Conservation (phyloP, 2,797 vertebrate genomes). For the Schizopygopsis malacanthus region DNA sequence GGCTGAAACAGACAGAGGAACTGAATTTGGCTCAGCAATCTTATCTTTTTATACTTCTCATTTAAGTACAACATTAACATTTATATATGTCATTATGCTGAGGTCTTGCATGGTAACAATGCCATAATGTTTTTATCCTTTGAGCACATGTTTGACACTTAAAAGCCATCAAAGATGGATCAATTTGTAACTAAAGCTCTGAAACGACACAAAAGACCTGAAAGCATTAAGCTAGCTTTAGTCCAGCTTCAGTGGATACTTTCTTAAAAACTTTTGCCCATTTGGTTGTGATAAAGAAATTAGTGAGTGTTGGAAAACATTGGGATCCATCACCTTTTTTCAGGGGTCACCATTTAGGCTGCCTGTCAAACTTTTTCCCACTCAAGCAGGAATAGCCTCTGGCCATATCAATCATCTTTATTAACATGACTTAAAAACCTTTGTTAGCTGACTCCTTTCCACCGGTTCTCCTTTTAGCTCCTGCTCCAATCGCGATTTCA, state of each 20-base stretch:
- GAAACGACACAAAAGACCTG: slow-evolving; percentile 42
- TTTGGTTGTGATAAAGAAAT: slow-evolving; percentile 69
- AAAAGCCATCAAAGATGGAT: slow-evolving; percentile 44
- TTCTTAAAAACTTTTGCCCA: slow-evolving; percentile 56
- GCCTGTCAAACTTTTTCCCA: slow-evolving; percentile 74
- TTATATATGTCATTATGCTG: not conserved
- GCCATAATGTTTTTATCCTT: not conserved
- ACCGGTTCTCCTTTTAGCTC: slow-evolving; percentile 72
- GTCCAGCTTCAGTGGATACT: slow-evolving; percentile 64
- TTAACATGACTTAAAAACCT: slow-evolving; percentile 83
- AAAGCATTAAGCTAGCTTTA: slow-evolving; percentile 58
- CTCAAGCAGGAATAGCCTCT: slow-evolving; percentile 78
- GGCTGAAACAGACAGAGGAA: slow-evolving; percentile 47
- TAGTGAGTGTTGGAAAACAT: slow-evolving; percentile 63
- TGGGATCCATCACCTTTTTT: slow-evolving; percentile 70
- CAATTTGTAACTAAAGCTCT: slow-evolving; percentile 34
- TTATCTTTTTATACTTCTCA: slow-evolving; percentile 3
- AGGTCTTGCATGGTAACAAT: not conserved
- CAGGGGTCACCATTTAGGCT: slow-evolving; percentile 72
- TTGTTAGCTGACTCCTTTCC: slow-evolving; percentile 76
- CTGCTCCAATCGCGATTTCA: slow-evolving; percentile 82
- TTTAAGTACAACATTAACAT: not conserved
- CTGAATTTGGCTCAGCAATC: not conserved
- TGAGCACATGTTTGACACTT: slow-evolving; percentile 11
- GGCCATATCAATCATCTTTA: slow-evolving; percentile 83